Evolutionary conservation across 1,140 invertebrate genomes (phyloP).

Genomic region (Brachionus angularis): DNA sequence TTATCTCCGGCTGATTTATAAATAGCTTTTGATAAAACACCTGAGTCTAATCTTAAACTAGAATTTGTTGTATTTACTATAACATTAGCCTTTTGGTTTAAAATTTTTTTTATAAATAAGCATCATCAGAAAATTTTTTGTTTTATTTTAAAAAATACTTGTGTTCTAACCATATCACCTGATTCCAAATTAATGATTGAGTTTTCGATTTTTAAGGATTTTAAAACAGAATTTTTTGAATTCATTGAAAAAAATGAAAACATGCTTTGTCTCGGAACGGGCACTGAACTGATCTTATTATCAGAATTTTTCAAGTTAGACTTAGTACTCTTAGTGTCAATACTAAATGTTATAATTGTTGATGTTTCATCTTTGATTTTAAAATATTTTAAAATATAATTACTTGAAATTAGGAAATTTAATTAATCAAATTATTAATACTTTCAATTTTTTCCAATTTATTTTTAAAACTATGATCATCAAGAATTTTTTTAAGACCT

Average conservation of each 20-base stretch:
- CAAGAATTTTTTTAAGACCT: not conserved
- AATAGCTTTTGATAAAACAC: not conserved
- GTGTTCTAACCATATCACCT: not conserved
- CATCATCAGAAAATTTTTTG: not conserved
- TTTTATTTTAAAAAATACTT: not conserved
- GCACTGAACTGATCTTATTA: not conserved
- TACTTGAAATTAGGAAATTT: not conserved
- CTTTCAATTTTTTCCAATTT: not conserved
- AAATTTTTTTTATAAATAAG: not conserved
- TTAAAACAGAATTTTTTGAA: not conserved
- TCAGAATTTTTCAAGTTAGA: not conserved
- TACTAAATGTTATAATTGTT: not conserved
- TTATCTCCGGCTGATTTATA: not conserved
- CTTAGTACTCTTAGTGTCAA: not conserved
- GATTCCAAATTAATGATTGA: not conserved
- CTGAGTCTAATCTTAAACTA: not conserved
- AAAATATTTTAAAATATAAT: not conserved
- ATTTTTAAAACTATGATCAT: not conserved
- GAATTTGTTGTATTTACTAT: not conserved
- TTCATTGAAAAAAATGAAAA: not conserved
- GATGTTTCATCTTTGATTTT: not conserved
- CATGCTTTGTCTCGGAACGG: not conserved
- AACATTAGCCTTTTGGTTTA: slow-evolving; percentile 2
- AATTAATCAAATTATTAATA: not conserved
- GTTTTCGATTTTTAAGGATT: not conserved